Evolutionary conservation across 1,140 invertebrate genomes (phyloP), one percentile per base, ranked within the genome.

Genomic region (Drosophila obscura): DNA sequence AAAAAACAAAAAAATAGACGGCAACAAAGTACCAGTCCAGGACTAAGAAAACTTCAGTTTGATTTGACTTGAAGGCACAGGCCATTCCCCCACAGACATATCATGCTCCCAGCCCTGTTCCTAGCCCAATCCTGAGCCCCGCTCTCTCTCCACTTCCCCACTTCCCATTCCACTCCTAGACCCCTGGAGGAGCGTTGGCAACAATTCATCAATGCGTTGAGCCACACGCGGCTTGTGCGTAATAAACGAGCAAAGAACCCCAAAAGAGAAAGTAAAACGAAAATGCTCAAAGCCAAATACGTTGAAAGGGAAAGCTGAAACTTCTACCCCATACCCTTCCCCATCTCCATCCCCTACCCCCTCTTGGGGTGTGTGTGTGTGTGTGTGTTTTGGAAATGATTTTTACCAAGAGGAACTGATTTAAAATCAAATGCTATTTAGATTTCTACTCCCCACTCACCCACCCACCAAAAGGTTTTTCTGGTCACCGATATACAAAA

Each of bases 131-230:
- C 11, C 28, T 9, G 8, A 31, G 46, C 26, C 16, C 2, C 26
- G 16, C 15, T 22, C 4, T 22, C n/a, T n/a, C n/a, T n/a, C n/a
- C n/a, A n/a, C n/a, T n/a, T n/a, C 22, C 2, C 49, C n/a, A 4
- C 24, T 31, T 28, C 16, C n/a, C 5, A 9, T 15, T 11, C n/a
- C n/a, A 1, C 15, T 41, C 65, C 48, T 39, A 31, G 24, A 41
- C 44, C 26, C 19, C 19, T 19, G 19, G 22, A 11, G 11, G 46
- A 52, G 35, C 26, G 15, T 51, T 39, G 77, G 77, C 73, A 85
- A 85, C 81, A 85, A 85, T 85, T 85, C 81, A 85, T 85, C 81
- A 85, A 85, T 85, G 77, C 79, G 58, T 44, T 48, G 73, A 39
- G 72, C 67, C 67, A 77, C 67, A 80, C 51, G 77, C 73, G 82